Percentiles rank a stretch among this genome's conserved stretches.
These are phyloP conservation scores for Thera obeliscata DNA, from an alignment of 2,888 invertebrate species.

Conservation along the genomic window DNA sequence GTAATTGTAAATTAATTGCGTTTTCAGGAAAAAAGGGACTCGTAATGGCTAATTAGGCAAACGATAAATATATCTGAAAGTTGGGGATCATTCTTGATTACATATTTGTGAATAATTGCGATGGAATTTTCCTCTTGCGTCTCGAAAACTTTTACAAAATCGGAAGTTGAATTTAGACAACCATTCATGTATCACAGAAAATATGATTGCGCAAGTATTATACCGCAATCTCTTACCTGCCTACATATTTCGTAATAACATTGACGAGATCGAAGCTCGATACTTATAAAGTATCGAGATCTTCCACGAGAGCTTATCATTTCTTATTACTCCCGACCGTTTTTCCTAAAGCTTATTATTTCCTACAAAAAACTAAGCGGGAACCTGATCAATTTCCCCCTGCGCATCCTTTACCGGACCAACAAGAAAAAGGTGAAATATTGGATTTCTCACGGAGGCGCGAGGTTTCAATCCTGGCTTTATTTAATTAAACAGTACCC, in stretches of 20 bases:
- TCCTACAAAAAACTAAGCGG: conserved; percentile 16
- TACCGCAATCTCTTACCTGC: background rate
- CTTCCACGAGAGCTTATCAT: conserved; percentile 15
- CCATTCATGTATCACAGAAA: background rate
- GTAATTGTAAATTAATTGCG: conserved; percentile 81
- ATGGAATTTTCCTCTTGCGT: background rate
- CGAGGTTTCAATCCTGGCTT: conserved; percentile 71
- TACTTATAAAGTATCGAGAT: conserved; percentile 28
- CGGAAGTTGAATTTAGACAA: too few relatives aligned
- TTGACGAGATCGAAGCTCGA: background rate
- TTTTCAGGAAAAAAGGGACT: conserved; percentile 67
- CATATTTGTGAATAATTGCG: conserved; percentile 36
- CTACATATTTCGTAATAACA: background rate
- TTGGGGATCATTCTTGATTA: conserved; percentile 45
- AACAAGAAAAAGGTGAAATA: conserved; percentile 65
- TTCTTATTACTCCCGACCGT: conserved; percentile 19
- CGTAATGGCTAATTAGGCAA: conserved; percentile 70
- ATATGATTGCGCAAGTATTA: background rate
- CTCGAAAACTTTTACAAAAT: background rate
- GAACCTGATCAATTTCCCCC: conserved; percentile 51
- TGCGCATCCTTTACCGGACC: conserved; percentile 43
- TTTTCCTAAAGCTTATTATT: conserved; percentile 25
- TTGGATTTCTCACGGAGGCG: conserved; percentile 63
- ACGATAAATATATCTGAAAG: conserved; percentile 71
- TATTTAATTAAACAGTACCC: conserved; percentile 74